Evolutionary conservation across 2,888 invertebrate genomes (phyloP), one percentile per base, ranked within the genome.

Genomic region (Nomada goodeniana): DNA sequence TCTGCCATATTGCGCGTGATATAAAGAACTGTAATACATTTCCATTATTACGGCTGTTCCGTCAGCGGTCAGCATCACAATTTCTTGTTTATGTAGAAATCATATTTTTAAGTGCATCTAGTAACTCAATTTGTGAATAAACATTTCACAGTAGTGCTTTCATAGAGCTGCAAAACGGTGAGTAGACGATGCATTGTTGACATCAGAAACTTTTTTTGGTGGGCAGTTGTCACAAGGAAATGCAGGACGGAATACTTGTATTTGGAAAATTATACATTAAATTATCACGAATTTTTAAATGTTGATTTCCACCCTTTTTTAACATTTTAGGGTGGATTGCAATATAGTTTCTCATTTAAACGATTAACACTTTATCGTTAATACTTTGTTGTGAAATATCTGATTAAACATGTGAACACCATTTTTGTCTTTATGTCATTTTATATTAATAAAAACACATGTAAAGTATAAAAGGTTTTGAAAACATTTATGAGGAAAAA

Each of bases 1-100:
- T 82, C 89, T 89, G 89, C 89, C 89, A 89, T 89, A 89, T 89
- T 89, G 89, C 78, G 84, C 84, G 86, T 89, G 84, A 82, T 85
- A 86, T 86, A 83, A 80, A 84, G 84, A 84, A 86, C 69, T 74
- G 76, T 79, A 80, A 77, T 82, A 83, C 70, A 86, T 89, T 89
- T 83, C 83, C 80, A 80, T 83, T 85, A 76, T 84, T 83, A 78
- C 85, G 68, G 74, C 83, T 76, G 80, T 85, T 80, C 83, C 70
- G 77, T 80, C 70, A 76, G 59, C 80, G 75, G 85, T 84, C 81
- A 79, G 85, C 88, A 86, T 81, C 80, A 83, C 36, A 84, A 85
- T 80, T 53, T 86, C 75, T 78, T 78, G 83, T 82, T 82, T 72
- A 83, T 78, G 74, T 61, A 61, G 73, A 61, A 64, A 64, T 55